Evolutionary conservation across 2,888 invertebrate genomes (phyloP).

Genomic region (Trissonchulus sp.): DNA sequence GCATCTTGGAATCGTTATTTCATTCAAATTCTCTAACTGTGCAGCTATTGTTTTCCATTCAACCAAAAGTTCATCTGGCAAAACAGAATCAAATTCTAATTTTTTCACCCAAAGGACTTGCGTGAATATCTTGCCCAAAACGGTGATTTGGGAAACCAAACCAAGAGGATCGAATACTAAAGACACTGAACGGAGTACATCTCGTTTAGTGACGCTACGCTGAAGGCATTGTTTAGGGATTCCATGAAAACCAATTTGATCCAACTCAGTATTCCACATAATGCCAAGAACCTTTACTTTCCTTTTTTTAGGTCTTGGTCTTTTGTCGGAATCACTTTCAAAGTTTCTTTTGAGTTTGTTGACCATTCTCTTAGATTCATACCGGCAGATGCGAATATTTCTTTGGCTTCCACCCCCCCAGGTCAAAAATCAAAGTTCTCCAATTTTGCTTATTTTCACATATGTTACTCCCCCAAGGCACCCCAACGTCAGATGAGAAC

Average conservation of each 20-base stretch:
- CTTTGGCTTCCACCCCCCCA: slow-evolving; percentile 28
- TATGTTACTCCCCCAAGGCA: slow-evolving; percentile 21
- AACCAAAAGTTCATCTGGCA: neutral
- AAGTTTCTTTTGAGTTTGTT: slow-evolving; percentile 15
- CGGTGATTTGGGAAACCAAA: neutral
- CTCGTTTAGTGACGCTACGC: neutral
- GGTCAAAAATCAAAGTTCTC: neutral
- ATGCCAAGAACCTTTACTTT: slow-evolving; percentile 27
- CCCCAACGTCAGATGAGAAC: neutral
- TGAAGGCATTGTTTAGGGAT: neutral
- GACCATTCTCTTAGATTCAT: slow-evolving; percentile 31
- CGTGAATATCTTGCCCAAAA: neutral
- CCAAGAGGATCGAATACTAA: slow-evolving; percentile 1
- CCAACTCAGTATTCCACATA: slow-evolving; percentile 25
- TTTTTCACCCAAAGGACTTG: slow-evolving; percentile 1
- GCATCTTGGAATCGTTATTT: neutral
- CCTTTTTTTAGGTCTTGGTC: neutral
- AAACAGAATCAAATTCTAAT: neutral
- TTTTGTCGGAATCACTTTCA: neutral
- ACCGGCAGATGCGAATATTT: slow-evolving; percentile 31
- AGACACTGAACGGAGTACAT: neutral
- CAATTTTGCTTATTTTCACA: slow-evolving; percentile 14
- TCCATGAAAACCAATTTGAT: slow-evolving; percentile 23
- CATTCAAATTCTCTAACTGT: neutral
- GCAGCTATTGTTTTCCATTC: neutral